A percentile compares a stretch with the other conserved stretches of the same genome.
phyloP scores from a whole-genome alignment of 2,888 invertebrate genomes.

The Glyphotaelius pellucidus region DNA sequence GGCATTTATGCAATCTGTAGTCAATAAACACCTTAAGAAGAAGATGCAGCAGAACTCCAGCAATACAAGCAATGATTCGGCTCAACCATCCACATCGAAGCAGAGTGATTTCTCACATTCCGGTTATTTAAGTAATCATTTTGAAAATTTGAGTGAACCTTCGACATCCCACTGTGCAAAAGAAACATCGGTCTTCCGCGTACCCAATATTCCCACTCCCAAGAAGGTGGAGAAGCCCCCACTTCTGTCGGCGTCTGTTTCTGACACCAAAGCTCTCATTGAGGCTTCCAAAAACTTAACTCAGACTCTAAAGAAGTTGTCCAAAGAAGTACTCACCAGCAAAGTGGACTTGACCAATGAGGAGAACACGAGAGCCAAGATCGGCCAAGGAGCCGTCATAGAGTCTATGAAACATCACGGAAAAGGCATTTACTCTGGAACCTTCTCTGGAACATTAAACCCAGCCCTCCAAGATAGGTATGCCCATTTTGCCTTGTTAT shows the following conservation, averaged over 20 bases:
- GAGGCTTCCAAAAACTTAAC: constrained; percentile 95
- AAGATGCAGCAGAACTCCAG: constrained; percentile 71
- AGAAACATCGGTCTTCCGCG: constrained; percentile 61
- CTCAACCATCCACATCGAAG: constrained; percentile 74
- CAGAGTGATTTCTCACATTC: constrained; percentile 72
- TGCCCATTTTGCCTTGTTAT: constrained; percentile 57
- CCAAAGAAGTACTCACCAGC: constrained; percentile 91
- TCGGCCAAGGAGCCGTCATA: constrained; percentile 86
- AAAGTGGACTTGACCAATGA: constrained; percentile 73
- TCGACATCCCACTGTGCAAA: constrained; percentile 49
- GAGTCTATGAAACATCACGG: constrained; percentile 96
- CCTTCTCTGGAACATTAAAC: constrained; percentile 96
- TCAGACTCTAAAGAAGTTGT: constrained; percentile 92
- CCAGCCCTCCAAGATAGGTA: constrained; percentile 93
- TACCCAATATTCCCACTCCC: constrained; percentile 65
- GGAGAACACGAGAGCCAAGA: constrained; percentile 75
- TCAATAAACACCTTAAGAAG: constrained; percentile 76
- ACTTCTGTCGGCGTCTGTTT: constrained; percentile 72
- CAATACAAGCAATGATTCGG: constrained; percentile 67
- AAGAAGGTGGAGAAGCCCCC: constrained; percentile 67
- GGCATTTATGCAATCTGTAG: constrained; percentile 76
- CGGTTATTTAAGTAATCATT: constrained; percentile 63
- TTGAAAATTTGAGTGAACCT: constrained; percentile 50
- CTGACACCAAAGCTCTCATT: constrained; percentile 87
- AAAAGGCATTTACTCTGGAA: constrained; percentile 96